A percentile compares a stretch with the other conserved stretches of the same genome.
phyloP scores from a whole-genome alignment of 1,140 invertebrate species.

The Drosophila paulistorum region DNA sequence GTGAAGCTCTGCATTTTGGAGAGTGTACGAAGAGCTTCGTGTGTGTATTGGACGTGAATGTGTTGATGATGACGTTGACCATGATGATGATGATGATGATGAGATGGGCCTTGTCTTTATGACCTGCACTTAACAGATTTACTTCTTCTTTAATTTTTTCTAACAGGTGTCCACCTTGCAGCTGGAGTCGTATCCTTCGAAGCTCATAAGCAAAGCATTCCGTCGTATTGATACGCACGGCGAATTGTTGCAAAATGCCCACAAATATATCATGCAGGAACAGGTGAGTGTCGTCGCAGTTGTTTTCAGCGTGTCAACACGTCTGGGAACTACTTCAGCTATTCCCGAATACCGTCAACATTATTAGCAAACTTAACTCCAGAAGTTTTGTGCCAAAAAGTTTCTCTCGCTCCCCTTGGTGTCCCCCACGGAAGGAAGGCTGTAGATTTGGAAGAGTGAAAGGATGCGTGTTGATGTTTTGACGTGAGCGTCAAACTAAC shows the following conservation, averaged over 20 bases:
- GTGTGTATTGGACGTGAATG: not conserved
- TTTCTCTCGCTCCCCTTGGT: conserved; percentile 19
- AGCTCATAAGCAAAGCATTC: conserved; percentile 69
- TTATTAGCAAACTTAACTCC: conserved; percentile 77
- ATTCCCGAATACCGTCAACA: conserved; percentile 51
- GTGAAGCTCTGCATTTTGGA: not conserved
- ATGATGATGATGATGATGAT: not conserved
- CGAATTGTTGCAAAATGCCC: conserved; percentile 52
- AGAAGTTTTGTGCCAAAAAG: conserved; percentile 69
- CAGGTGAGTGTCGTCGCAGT: conserved; percentile 61
- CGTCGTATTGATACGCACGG: conserved; percentile 51
- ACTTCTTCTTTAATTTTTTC: conserved; percentile 1
- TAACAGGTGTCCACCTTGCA: conserved; percentile 66
- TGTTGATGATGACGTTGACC: not conserved
- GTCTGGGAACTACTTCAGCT: conserved; percentile 28
- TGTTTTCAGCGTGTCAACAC: conserved; percentile 40
- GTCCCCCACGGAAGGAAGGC: no score
- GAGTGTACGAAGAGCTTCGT: not conserved
- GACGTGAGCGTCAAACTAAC: conserved; percentile 68
- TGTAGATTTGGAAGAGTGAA: not conserved
- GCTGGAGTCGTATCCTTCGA: conserved; percentile 77
- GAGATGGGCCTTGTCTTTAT: conserved; percentile 5
- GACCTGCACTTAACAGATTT: conserved; percentile 15
- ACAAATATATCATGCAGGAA: conserved; percentile 71
- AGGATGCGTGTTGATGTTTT: conserved; percentile 77